Percentiles rank a stretch among this genome's conserved stretches.
phyloP scores from a whole-genome alignment of 2,113 vertebrate species.

The Phylloscopus trochilus region DNA sequence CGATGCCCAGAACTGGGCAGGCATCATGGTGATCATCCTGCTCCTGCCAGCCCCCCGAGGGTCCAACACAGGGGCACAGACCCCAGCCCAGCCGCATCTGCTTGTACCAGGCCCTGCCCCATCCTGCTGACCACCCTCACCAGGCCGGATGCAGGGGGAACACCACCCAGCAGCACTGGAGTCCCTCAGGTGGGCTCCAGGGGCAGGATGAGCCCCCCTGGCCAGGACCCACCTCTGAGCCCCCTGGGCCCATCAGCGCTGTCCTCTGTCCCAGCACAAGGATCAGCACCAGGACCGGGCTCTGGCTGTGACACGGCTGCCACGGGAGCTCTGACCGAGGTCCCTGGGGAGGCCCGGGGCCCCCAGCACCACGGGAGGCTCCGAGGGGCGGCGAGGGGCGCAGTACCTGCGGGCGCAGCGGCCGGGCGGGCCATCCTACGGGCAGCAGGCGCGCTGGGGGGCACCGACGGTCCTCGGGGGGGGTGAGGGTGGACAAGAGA shows the following conservation, averaged over 20 bases:
- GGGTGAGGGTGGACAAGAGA: conserved; percentile 72
- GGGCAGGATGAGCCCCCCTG: background rate
- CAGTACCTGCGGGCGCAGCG: conserved; percentile 64
- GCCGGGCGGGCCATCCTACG: conserved; percentile 75
- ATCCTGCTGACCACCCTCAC: background rate
- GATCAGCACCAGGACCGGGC: background rate
- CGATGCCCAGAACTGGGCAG: background rate
- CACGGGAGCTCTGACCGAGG: accelerated
- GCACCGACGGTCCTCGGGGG: conserved; percentile 65
- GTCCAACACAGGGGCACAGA: background rate
- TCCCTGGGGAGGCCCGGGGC: background rate
- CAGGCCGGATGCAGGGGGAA: background rate
- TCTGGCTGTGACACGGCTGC: background rate
- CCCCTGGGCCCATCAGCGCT: accelerated
- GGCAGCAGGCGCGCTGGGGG: conserved; percentile 72
- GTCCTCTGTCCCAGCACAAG: accelerated
- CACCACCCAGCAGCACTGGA: accelerated
- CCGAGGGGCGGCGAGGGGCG: background rate
- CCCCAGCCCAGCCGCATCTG: background rate
- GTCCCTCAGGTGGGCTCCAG: too few species aligned
- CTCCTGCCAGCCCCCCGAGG: background rate
- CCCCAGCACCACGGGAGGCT: background rate
- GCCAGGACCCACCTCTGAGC: background rate
- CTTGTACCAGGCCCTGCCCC: background rate
- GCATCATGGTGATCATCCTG: accelerated